Evolutionary conservation across 2,797 vertebrate genomes (phyloP).

Genomic region (Chelmon rostratus): DNA sequence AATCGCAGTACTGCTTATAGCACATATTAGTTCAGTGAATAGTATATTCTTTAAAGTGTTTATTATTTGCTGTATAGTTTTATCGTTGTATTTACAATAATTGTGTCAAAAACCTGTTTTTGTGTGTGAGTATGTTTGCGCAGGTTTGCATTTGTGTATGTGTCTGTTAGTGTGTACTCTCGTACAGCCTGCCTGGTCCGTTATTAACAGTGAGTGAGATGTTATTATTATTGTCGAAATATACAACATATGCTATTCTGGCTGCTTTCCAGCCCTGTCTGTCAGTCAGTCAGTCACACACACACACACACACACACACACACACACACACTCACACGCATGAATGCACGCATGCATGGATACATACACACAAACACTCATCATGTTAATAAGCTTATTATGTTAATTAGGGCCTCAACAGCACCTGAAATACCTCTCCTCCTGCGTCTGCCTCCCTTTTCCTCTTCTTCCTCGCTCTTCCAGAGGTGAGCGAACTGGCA

Average conservation of each 20-base stretch:
- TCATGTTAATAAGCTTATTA: constrained; percentile 67
- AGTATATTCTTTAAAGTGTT: constrained; percentile 35
- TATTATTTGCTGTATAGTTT: constrained; percentile 28
- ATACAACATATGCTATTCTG: constrained; percentile 85
- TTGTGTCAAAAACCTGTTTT: constrained; percentile 49
- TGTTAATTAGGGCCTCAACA: constrained; percentile 59
- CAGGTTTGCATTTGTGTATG: constrained; percentile 39
- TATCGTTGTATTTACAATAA: constrained; percentile 19
- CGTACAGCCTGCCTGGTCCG: constrained; percentile 72
- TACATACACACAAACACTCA: constrained; percentile 46
- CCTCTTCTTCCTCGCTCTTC: constrained; percentile 26
- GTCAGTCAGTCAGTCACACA: constrained; percentile 46
- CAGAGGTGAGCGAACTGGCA: constrained; percentile 37
- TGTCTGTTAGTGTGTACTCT: constrained; percentile 42
- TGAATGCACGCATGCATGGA: constrained; percentile 6
- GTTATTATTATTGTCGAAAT: constrained; percentile 85
- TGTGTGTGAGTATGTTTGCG: constrained; percentile 30
- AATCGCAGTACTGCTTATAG: constrained; percentile 6
- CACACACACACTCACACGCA: constrained; percentile 29
- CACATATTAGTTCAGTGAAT: constrained; percentile 19
- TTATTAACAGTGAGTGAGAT: constrained; percentile 84
- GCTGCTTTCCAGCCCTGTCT: constrained; percentile 69
- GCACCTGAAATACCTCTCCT: constrained; percentile 62
- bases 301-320: constrained; percentile 33
- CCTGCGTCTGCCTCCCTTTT: constrained; percentile 14